These are phyloP conservation scores for Anagrus nilaparvatae DNA, from an alignment of 1,140 invertebrate species.

Conservation along the genomic window DNA sequence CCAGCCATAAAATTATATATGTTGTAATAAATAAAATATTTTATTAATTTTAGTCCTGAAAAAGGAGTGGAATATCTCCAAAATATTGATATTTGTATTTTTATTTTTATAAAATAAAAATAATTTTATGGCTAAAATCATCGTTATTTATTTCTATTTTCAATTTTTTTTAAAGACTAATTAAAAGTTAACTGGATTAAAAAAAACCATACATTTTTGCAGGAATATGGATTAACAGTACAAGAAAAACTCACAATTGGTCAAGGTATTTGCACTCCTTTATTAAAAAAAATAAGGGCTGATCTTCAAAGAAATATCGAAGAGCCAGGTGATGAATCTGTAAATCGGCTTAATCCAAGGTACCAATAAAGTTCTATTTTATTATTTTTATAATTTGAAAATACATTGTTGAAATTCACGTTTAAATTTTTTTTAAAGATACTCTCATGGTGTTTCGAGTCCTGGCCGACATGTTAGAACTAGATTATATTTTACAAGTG, in stretches of 20 bases:
- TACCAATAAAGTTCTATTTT: conserved; percentile 24
- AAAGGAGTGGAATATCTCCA: too few relatives aligned
- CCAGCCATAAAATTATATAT: too few relatives aligned
- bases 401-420: neutral
- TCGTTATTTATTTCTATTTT: conserved; percentile 33
- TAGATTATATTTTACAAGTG: conserved; percentile 96
- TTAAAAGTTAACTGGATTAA: too few relatives aligned
- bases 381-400: neutral
- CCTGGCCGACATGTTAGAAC: conserved; percentile 95
- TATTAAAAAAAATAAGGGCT: conserved; percentile 91
- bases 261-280: conserved; percentile 93
- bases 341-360: conserved; percentile 92
- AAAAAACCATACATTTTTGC: too few relatives aligned
- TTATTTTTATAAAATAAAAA: too few relatives aligned
- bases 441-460: conserved; percentile 96
- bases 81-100: neutral
- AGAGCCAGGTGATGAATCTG: conserved; percentile 76
- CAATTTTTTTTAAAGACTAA: conserved; percentile 49
- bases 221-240: conserved; percentile 94
- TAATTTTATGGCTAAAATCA: conserved; percentile 14
- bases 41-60: conserved; percentile 2
- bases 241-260: conserved; percentile 95
- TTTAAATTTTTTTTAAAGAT: conserved; percentile 45
- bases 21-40: neutral
- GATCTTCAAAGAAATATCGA: conserved; percentile 91